Conservation (phyloP, 1,140 invertebrate genomes). For the Drosophila ambigua region DNA sequence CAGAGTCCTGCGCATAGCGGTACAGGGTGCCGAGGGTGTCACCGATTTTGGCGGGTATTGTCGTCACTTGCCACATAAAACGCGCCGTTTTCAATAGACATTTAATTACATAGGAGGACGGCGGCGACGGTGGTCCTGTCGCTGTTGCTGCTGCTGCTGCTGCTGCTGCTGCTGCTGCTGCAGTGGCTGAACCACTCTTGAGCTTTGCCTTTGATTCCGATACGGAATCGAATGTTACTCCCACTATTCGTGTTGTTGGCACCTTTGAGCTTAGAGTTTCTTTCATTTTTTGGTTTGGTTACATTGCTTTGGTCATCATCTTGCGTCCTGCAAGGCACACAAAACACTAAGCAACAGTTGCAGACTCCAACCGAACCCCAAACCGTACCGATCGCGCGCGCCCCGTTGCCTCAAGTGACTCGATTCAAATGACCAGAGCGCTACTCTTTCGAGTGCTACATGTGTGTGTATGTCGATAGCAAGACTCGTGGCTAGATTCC, state of each 20-base stretch:
- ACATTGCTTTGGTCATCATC: conserved; percentile 57
- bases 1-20: conserved; percentile 81
- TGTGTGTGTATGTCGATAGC: too few species aligned
- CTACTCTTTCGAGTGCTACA: too few species aligned
- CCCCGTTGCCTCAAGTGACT: conserved; percentile 11
- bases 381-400: conserved; percentile 5
- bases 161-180: conserved; percentile 21
- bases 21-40: conserved; percentile 79
- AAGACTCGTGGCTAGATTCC: background rate
- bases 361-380: conserved; percentile 16
- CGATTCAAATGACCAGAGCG: conserved; percentile 6
- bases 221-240: conserved; percentile 40
- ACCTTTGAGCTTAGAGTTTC: conserved; percentile 67
- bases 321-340: conserved; percentile 23
- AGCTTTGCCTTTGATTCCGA: conserved; percentile 32
- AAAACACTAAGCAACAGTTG: conserved; percentile 6
- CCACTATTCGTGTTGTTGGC: conserved; percentile 47
- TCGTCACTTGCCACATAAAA: conserved; percentile 84
- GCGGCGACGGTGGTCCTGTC: conserved; percentile 13
- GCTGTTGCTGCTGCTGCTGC: conserved; percentile 15
- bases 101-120: conserved; percentile 78
- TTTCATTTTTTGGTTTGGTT: conserved; percentile 74
- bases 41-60: conserved; percentile 81
- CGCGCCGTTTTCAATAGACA: conserved; percentile 78
- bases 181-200: conserved; percentile 4